Base-by-base conservation (phyloP, 1,140 invertebrate species). In the Monomorium pharaonis region DNA sequence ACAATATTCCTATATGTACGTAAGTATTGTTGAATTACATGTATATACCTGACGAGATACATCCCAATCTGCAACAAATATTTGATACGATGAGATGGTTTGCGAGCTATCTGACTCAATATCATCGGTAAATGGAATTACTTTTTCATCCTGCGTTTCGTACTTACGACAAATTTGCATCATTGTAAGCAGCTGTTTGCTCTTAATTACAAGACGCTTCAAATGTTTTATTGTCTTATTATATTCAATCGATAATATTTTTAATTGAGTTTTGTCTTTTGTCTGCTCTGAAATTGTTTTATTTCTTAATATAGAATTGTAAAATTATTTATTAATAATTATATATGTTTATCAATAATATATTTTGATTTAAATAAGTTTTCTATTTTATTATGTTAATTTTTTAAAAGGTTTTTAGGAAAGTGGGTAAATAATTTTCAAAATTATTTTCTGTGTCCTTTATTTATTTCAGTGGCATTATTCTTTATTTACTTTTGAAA, bases 161-260 rank as follows among this genome's bases (percentile, higher is more conserved):
- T 92, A 94, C 63, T 94, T 94, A 63, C 86, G 75, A 85, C 93
- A 94, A 10, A 91, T 91, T 47, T 92, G 58, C 12, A 92, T 51
- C 0, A 92, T 47, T n/a, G 4, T 37, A 6, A 89, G 51, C 18
- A 90, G 33, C 10, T 14, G 86, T 70, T 87, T 56, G 30, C 60
- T 75, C 56, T 90, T 90, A 2, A 6, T 42, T 16, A 56, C 27
- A n/a, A 88, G 75, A n/a, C 0, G 0, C 12, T 70, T 4, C 18
- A 90, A 70, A 16, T 67, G 24, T 47, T 88, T 88, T 10, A 44
- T 69, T 0, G 18, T 74, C 21, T 21, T 16, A 1, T 93, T 91
- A 65, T 91, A 94, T 69, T 93, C 90, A 0, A 18, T 89, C 0
- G 90, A 88, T 7, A 91, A 63, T 47, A 75, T 81, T 18, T 70